These are phyloP conservation scores for Cacatua alba DNA, from an alignment of 2,113 vertebrate species.

Conservation along the genomic window DNA sequence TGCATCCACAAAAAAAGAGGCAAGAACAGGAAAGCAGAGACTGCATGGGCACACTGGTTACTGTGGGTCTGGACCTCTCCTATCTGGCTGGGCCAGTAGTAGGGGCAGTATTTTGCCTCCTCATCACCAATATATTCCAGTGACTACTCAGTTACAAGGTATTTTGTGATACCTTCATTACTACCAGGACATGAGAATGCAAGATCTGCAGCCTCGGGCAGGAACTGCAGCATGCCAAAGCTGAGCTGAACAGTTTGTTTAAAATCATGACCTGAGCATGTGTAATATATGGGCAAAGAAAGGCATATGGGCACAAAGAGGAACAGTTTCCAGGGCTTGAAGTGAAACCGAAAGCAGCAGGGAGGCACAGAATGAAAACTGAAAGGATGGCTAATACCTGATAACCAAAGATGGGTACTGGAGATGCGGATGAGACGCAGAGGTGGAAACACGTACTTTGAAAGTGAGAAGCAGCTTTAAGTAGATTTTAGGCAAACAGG, in stretches of 20 bases:
- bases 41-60: not conserved
- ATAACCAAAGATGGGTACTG: not conserved
- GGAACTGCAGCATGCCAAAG: not conserved
- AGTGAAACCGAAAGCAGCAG: not conserved
- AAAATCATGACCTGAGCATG: not conserved
- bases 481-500: not conserved
- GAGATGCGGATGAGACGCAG: not conserved
- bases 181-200: not conserved
- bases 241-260: not conserved
- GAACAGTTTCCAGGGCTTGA: not conserved
- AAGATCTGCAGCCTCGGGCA: not conserved
- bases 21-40: not conserved
- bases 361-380: not conserved
- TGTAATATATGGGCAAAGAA: fast-evolving
- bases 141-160: fast-evolving
- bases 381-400: not conserved
- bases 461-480: not conserved
- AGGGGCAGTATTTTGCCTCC: fast-evolving
- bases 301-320: not conserved
- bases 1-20: not conserved
- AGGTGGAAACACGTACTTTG: fast-evolving
- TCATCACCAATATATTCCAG: fast-evolving
- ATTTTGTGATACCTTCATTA: not conserved
- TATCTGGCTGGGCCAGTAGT: not conserved
- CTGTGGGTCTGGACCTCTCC: not conserved